Evolutionary conservation across 2,888 invertebrate genomes (phyloP).

Genomic region (Phortica magna): DNA sequence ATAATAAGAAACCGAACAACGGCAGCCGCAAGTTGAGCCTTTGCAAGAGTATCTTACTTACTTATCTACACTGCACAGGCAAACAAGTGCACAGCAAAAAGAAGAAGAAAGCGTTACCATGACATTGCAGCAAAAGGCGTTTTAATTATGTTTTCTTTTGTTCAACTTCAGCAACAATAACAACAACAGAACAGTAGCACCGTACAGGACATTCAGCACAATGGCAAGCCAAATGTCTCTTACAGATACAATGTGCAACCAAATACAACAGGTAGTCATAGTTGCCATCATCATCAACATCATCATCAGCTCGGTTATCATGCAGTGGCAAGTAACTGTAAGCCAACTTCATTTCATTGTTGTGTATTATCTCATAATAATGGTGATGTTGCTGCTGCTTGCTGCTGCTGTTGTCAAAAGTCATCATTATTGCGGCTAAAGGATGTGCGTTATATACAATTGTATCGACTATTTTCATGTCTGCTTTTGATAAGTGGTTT

Average conservation of each 20-base stretch:
- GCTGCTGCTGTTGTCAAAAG: not conserved
- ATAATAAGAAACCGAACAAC: not conserved
- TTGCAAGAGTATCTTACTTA: not conserved
- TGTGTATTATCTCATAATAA: not conserved
- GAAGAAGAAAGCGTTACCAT: not conserved
- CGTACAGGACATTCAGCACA: not conserved
- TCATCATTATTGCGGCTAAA: not conserved
- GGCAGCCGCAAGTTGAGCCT: conserved; percentile 5
- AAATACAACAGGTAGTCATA: conserved; percentile 16
- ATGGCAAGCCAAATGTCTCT: not conserved
- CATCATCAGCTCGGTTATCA: not conserved
- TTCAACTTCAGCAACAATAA: conserved; percentile 1
- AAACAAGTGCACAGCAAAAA: not conserved
- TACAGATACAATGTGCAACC: not conserved
- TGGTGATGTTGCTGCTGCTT: no score
- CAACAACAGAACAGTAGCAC: not conserved
- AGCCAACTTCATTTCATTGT: not conserved
- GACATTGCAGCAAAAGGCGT: not conserved
- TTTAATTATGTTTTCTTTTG: not conserved
- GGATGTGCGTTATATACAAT: not conserved
- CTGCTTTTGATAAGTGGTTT: not conserved
- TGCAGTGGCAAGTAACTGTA: not conserved
- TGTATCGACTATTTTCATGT: not conserved
- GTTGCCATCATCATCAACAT: not conserved
- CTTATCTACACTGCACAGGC: not conserved